phyloP scores from a whole-genome alignment of 35 echinoderm and acorn worm genomes.

The Acanthaster planci region DNA sequence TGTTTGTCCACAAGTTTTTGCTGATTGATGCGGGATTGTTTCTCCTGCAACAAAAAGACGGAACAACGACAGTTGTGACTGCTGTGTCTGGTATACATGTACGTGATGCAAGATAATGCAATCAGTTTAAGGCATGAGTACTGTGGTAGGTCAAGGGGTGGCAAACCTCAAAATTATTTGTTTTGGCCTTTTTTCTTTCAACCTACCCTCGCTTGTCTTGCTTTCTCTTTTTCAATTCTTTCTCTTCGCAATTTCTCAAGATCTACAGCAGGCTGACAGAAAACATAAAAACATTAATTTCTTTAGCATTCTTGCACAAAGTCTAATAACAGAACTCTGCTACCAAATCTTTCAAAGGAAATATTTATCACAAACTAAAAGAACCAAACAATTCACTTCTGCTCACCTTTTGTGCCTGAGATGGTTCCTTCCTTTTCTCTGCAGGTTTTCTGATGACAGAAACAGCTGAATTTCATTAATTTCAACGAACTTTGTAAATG shows the following conservation, averaged over 20 bases:
- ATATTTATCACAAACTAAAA: not conserved
- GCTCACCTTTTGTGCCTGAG: not conserved
- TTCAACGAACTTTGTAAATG: no score
- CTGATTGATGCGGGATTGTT: conserved; percentile 52
- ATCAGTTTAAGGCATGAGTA: no score
- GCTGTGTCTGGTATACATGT: no score
- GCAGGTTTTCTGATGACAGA: conserved; percentile 54
- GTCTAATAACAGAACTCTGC: no score
- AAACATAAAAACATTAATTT: not conserved
- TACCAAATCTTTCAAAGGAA: no score
- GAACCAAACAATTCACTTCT: not conserved
- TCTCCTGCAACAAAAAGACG: conserved; percentile 61
- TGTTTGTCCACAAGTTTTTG: conserved; percentile 80
- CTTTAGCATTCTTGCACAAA: no score
- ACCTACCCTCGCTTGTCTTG: conserved; percentile 68
- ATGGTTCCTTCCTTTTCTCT: conserved; percentile 22
- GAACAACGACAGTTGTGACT: not conserved
- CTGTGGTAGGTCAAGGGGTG: not conserved
- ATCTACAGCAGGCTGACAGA: conserved; percentile 39
- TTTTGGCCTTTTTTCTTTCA: not conserved
- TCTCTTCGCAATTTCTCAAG: conserved; percentile 80
- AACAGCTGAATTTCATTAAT: not conserved
- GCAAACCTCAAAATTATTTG: no score
- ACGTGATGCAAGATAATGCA: no score
- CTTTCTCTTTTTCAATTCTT: conserved; percentile 65